Evolutionary conservation across 2,888 invertebrate species (phyloP).

Genomic region (Hirtodrosophila alboralis): DNA sequence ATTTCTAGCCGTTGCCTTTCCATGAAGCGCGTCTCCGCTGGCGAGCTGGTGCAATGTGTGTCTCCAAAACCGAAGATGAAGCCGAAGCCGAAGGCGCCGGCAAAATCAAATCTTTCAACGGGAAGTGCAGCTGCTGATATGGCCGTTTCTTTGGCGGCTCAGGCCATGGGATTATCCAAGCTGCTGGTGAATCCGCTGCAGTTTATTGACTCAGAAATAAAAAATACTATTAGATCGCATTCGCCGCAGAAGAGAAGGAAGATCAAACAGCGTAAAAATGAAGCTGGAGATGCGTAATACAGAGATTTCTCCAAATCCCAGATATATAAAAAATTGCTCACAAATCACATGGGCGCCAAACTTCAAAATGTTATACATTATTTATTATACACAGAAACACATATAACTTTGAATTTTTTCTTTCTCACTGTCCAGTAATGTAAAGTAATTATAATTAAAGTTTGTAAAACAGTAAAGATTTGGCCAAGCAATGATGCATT

Average conservation of each 20-base stretch:
- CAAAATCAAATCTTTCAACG: too few relatives aligned
- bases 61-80: neutral
- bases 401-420: conserved; percentile 1
- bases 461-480: conserved; percentile 10
- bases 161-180: conserved; percentile 9
- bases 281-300: conserved; percentile 12
- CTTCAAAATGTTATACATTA: conserved; percentile 24
- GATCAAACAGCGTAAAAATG: conserved; percentile 1
- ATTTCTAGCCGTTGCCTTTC: conserved; percentile 45
- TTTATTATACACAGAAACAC: too few relatives aligned
- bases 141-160: conserved; percentile 16
- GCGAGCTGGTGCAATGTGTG: conserved; percentile 27
- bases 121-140: neutral
- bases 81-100: neutral
- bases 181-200: conserved; percentile 11
- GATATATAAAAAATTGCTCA: neutral
- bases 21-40: conserved; percentile 59
- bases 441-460: conserved; percentile 12
- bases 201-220: neutral
- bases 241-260: conserved; percentile 2
- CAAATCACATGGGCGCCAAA: conserved; percentile 9
- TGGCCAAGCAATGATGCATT: conserved; percentile 24
- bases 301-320: neutral
- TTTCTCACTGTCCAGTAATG: conserved; percentile 23
- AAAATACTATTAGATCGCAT: too few relatives aligned